A percentile compares a stretch with the other conserved stretches of the same genome.
These are phyloP conservation scores for Halcyon leucocephala DNA, from an alignment of 2,797 vertebrate genomes.

Conservation along the genomic window DNA sequence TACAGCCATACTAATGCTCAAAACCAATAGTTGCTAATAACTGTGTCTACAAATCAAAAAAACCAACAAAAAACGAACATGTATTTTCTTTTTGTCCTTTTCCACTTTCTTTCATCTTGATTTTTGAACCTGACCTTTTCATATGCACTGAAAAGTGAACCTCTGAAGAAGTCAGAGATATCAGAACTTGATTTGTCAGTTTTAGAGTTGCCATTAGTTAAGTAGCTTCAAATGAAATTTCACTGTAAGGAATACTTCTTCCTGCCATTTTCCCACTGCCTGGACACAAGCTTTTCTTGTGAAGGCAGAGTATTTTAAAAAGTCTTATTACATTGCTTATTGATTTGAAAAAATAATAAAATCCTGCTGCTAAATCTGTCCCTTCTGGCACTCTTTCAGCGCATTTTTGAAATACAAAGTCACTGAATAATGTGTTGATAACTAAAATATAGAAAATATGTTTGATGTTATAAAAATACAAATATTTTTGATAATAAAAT, in stretches of 20 bases:
- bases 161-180: background rate
- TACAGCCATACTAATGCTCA: background rate
- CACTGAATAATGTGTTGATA: background rate
- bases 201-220: constrained; percentile 11
- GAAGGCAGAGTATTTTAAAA: constrained; percentile 11
- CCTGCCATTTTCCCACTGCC: background rate
- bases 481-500: background rate
- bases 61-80: background rate
- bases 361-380: constrained; percentile 38
- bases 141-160: background rate
- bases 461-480: background rate
- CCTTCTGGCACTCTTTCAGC: constrained; percentile 15
- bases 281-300: background rate
- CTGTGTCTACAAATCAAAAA: background rate
- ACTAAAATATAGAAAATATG: background rate
- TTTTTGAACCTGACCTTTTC: background rate
- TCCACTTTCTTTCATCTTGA: background rate
- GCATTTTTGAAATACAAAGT: constrained; percentile 7
- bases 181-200: background rate
- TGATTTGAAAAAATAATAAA: constrained; percentile 37
- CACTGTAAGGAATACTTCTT: background rate
- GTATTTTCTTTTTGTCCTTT: background rate
- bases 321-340: background rate
- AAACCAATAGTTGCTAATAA: background rate
- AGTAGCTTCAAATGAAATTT: background rate